These are phyloP conservation scores for Agrochola circellaris DNA, from an alignment of 2,888 invertebrate species.

Conservation along the genomic window DNA sequence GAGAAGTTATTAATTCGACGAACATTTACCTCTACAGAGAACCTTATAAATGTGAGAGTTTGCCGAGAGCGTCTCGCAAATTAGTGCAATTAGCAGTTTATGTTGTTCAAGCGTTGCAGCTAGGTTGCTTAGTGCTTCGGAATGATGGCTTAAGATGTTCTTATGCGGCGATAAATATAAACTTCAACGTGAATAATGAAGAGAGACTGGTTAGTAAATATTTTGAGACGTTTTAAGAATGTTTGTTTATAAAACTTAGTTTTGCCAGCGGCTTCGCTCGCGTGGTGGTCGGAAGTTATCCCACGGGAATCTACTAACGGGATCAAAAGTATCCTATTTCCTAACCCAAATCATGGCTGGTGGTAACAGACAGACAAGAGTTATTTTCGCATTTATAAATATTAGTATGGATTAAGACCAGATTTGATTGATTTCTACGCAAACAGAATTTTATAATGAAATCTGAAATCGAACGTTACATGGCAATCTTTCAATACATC, in stretches of 20 bases:
- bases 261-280: not conserved
- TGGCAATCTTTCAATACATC: not conserved
- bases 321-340: not conserved
- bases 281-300: not conserved
- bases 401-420: not conserved
- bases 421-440: not conserved
- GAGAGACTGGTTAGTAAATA: not conserved
- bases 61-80: constrained; percentile 14
- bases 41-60: constrained; percentile 17
- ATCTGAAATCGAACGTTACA: not conserved
- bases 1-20: constrained; percentile 1
- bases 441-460: not conserved
- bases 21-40: not conserved
- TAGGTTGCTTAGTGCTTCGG: not conserved
- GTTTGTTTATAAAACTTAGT: not conserved
- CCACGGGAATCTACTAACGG: not conserved
- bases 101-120: constrained; percentile 13
- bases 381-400: too few species aligned
- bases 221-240: not conserved
- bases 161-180: constrained; percentile 10
- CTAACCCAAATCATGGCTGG: not conserved
- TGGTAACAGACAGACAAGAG: too few species aligned
- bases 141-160: constrained; percentile 28
- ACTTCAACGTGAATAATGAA: constrained; percentile 9
- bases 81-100: constrained; percentile 22